Percentiles rank a stretch among this genome's conserved stretches.
Evolutionary conservation across 1,140 invertebrate genomes (phyloP).

Genomic region (Hylyphantes graminicola): DNA sequence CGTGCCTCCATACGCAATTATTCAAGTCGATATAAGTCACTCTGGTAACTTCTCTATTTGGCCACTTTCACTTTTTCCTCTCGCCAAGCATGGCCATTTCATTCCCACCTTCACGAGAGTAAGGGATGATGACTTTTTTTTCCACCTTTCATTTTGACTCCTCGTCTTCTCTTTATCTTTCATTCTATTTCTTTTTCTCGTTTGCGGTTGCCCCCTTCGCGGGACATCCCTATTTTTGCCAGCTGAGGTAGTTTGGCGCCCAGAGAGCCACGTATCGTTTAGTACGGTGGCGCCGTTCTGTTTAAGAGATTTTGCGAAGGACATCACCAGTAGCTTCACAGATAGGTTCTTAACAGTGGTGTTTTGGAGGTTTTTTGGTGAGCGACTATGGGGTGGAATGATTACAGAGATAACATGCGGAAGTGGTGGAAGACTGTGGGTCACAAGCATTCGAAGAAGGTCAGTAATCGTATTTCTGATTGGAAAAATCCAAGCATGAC

Average conservation of each 20-base stretch:
- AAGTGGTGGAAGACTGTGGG: not conserved
- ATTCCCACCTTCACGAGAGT: no score
- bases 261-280: not conserved
- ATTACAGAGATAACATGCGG: not conserved
- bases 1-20: no score
- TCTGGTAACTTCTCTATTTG: no score
- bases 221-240: constrained; percentile 49
- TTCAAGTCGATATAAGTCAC: no score
- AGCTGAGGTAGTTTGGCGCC: constrained; percentile 11
- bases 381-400: not conserved
- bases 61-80: no score
- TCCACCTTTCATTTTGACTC: not conserved
- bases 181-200: constrained; percentile 23
- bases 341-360: not conserved
- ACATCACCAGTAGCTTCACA: no score
- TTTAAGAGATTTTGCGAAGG: not conserved
- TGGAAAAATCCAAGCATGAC: no score
- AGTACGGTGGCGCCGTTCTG: not conserved
- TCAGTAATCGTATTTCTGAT: not conserved
- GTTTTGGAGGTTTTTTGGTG: constrained; percentile 3
- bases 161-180: constrained; percentile 1
- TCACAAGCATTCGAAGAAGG: constrained; percentile 38
- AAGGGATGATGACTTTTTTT: no score
- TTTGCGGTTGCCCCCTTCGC: constrained; percentile 47
- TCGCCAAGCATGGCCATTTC: no score